These are phyloP conservation scores for Tragulus kanchil DNA, from an alignment of 2,113 vertebrate genomes.

Conservation along the genomic window DNA sequence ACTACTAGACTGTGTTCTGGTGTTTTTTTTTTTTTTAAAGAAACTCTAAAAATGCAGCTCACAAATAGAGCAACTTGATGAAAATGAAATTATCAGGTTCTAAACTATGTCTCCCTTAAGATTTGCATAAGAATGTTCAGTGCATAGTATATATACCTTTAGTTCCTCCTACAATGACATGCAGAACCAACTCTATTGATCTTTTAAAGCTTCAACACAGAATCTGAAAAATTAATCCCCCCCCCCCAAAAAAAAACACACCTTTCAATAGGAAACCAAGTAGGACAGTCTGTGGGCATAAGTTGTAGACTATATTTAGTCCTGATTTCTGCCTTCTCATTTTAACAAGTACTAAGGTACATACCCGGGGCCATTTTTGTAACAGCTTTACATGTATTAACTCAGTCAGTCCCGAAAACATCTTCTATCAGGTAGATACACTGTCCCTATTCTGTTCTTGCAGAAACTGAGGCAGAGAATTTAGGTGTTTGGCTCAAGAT, in stretches of 20 bases:
- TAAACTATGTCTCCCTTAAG: not conserved
- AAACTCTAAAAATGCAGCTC: not conserved
- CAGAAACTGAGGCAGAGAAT: not conserved
- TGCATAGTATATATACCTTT: not conserved
- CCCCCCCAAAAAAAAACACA: not conserved
- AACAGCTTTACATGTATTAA: not conserved
- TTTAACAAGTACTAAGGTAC: conserved; percentile 1
- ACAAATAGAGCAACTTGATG: not conserved
- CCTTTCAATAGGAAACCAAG: not conserved
- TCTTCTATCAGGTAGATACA: not conserved
- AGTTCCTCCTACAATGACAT: not conserved
- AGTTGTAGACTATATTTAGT: not conserved
- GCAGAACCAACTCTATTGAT: not conserved
- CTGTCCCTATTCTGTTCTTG: not conserved
- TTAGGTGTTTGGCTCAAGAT: not conserved
- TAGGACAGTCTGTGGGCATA: not conserved
- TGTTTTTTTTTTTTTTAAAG: not conserved
- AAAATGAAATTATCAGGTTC: not conserved
- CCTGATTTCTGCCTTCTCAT: not conserved
- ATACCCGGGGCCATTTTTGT: not conserved
- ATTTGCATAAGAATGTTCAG: not conserved
- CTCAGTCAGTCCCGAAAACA: not conserved
- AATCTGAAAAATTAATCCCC: not conserved
- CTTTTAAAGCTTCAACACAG: not conserved
- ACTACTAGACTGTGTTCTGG: not conserved